Evolutionary conservation across 2,113 vertebrate species (phyloP).

Genomic region (Probosciger aterrimus): DNA sequence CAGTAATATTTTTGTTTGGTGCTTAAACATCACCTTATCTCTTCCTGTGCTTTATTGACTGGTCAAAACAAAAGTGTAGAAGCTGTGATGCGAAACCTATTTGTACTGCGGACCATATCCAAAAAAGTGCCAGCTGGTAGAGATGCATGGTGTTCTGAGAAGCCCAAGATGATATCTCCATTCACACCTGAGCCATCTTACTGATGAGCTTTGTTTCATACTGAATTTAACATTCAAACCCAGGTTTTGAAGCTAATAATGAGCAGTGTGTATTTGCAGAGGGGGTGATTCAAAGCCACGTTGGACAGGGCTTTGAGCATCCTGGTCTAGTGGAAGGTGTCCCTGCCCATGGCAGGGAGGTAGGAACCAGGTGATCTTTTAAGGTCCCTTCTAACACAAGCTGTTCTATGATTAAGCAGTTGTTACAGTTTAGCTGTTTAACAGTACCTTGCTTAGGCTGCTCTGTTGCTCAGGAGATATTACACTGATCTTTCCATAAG

Average conservation of each 20-base stretch:
- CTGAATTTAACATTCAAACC: not conserved
- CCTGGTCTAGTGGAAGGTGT: not conserved
- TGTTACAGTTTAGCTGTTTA: not conserved
- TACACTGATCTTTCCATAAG: not conserved
- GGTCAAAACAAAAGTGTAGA: not conserved
- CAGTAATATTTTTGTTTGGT: not conserved
- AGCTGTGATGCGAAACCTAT: not conserved
- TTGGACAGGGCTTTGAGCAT: not conserved
- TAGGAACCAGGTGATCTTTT: not conserved
- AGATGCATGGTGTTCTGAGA: not conserved
- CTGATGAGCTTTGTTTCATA: not conserved
- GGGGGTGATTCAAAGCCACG: not conserved
- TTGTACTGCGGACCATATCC: not conserved
- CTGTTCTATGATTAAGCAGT: not conserved
- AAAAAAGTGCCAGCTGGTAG: not conserved
- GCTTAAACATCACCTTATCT: not conserved
- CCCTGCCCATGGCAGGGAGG: not conserved
- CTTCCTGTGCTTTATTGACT: not conserved
- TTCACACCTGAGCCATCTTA: not conserved
- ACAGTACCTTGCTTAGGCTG: not conserved
- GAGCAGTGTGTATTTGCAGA: not conserved
- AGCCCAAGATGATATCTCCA: not conserved
- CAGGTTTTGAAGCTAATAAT: not conserved
- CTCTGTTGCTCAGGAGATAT: not conserved
- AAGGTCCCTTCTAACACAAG: not conserved